Percentiles rank a stretch among this genome's conserved stretches.
These are phyloP conservation scores for Proteles cristata DNA, from an alignment of 2,113 vertebrate genomes.

Conservation along the genomic window DNA sequence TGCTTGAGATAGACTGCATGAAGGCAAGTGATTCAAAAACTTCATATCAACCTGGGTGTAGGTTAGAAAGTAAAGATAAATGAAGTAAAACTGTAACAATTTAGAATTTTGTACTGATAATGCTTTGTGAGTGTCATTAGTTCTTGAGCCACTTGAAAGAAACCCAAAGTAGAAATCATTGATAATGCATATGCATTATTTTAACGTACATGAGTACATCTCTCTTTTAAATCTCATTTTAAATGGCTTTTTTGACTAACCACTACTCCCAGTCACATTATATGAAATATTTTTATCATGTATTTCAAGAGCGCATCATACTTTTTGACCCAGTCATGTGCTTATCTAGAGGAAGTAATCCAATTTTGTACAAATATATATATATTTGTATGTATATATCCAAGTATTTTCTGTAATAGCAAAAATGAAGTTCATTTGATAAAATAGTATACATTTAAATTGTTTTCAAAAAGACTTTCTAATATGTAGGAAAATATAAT, in stretches of 20 bases:
- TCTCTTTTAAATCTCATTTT: background rate
- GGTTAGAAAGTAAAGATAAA: background rate
- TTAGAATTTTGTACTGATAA: background rate
- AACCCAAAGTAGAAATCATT: background rate
- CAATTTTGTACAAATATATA: background rate
- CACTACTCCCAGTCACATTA: background rate
- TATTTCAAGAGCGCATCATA: background rate
- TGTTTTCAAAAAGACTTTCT: background rate
- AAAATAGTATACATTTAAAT: background rate
- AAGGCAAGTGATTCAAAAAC: background rate
- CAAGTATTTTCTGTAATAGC: constrained; percentile 2
- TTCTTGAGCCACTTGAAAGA: background rate
- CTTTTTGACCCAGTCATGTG: background rate
- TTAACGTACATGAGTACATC: background rate
- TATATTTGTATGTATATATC: background rate
- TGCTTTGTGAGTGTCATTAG: background rate
- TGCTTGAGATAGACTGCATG: background rate
- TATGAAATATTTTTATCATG: background rate
- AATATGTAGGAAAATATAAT: background rate
- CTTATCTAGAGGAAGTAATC: constrained; percentile 9
- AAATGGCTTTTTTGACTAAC: background rate
- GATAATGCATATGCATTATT: background rate
- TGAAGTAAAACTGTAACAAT: background rate
- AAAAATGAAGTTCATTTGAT: background rate
- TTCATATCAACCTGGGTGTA: background rate